phyloP scores from a whole-genome alignment of 2,888 invertebrate genomes.

The Calameuta filiformis region DNA sequence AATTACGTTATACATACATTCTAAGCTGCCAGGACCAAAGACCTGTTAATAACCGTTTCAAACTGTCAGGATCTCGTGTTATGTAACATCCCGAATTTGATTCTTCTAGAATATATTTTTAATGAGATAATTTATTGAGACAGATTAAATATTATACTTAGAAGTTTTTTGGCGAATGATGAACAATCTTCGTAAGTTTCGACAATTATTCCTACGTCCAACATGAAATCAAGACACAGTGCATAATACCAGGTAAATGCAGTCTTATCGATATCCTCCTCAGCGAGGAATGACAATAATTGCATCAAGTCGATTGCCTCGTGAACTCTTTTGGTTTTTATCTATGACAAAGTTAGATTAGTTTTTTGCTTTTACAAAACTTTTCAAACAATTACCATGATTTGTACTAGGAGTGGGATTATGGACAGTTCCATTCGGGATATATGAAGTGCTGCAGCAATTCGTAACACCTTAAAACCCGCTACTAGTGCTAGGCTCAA shows the following conservation, averaged over 20 bases:
- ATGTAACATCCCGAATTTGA: slow-evolving; percentile 14
- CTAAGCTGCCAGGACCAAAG: slow-evolving; percentile 44
- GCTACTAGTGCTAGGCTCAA: slow-evolving; percentile 35
- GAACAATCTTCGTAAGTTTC: slow-evolving; percentile 68
- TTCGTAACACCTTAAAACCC: slow-evolving; percentile 41
- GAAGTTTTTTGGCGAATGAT: slow-evolving; percentile 61
- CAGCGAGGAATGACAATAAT: slow-evolving; percentile 52
- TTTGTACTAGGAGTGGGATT: slow-evolving; percentile 45
- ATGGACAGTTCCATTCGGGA: slow-evolving; percentile 32
- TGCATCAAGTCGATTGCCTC: slow-evolving; percentile 68
- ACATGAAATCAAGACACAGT: slow-evolving; percentile 70
- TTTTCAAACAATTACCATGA: slow-evolving; percentile 33
- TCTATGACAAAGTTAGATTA: slow-evolving; percentile 23
- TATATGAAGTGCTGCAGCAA: slow-evolving; percentile 35
- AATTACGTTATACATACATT: slow-evolving; percentile 33
- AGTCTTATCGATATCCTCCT: slow-evolving; percentile 51
- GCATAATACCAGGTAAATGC: slow-evolving; percentile 69
- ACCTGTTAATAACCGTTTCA: slow-evolving; percentile 32
- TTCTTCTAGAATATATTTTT: background rate
- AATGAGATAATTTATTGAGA: background rate
- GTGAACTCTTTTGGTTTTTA: slow-evolving; percentile 65
- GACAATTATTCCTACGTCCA: slow-evolving; percentile 71
- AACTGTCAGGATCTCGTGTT: slow-evolving; percentile 38
- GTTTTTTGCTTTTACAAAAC: background rate
- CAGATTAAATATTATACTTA: slow-evolving; percentile 24